A percentile compares a stretch with the other conserved stretches of the same genome.
phyloP scores from a whole-genome alignment of 2,797 vertebrate genomes.

The Acipenser oxyrinchus region DNA sequence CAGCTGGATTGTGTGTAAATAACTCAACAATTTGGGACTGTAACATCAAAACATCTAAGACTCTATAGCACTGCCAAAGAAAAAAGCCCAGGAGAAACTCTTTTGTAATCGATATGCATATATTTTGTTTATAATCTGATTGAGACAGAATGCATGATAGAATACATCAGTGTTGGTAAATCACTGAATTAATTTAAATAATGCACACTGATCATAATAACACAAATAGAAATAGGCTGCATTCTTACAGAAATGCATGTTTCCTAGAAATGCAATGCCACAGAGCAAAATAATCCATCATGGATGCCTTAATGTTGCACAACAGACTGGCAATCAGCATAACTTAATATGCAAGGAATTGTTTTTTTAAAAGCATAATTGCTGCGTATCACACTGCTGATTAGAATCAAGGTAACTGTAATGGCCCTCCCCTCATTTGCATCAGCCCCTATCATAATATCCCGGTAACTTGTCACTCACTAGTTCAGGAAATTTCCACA shows the following conservation, averaged over 20 bases:
- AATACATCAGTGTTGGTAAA: conserved; percentile 36
- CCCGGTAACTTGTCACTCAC: conserved; percentile 35
- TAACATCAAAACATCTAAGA: conserved; percentile 37
- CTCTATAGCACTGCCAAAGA: conserved; percentile 18
- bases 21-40: no score
- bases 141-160: conserved; percentile 41
- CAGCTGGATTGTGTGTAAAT: no score
- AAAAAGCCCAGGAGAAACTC: conserved; percentile 36
- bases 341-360: conserved; percentile 38
- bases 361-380: conserved; percentile 50
- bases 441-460: conserved; percentile 29
- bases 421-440: conserved; percentile 30
- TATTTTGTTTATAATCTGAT: conserved; percentile 36
- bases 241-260: background rate
- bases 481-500: conserved; percentile 22
- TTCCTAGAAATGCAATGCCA: conserved; percentile 29
- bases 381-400: conserved; percentile 47
- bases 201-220: conserved; percentile 45
- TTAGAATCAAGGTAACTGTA: conserved; percentile 38
- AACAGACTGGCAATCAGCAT: conserved; percentile 54
- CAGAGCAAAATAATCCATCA: conserved; percentile 43
- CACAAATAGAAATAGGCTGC: conserved; percentile 24
- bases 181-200: conserved; percentile 48
- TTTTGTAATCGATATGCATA: conserved; percentile 59
- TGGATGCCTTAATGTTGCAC: conserved; percentile 46